A percentile compares a stretch with the other conserved stretches of the same genome.
phyloP scores from a whole-genome alignment of 2,113 vertebrate genomes.

The Lonchura striata region DNA sequence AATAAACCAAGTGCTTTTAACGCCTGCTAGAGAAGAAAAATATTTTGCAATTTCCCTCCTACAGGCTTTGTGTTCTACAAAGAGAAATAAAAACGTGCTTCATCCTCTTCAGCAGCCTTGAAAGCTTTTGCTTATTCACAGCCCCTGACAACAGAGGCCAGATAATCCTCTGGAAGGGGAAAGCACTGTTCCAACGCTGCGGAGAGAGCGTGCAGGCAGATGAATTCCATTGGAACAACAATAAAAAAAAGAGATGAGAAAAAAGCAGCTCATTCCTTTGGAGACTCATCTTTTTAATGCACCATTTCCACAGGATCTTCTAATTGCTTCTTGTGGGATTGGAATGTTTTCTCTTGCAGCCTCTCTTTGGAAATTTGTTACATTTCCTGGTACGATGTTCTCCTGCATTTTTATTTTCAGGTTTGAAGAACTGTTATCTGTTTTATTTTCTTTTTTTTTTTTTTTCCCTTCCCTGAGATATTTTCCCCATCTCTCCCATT shows the following conservation, averaged over 20 bases:
- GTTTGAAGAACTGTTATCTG: not conserved
- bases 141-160: conserved; percentile 3
- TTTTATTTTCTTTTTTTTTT: not conserved
- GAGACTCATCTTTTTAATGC: conserved; percentile 54
- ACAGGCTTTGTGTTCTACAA: conserved; percentile 13
- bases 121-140: conserved; percentile 34
- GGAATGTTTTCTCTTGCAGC: not conserved
- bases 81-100: conserved; percentile 45
- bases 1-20: not conserved
- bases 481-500: conserved; percentile 1
- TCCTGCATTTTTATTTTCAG: not conserved
- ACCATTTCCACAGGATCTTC: conserved; percentile 41
- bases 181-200: not conserved
- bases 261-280: not conserved
- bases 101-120: conserved; percentile 1
- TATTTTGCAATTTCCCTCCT: conserved; percentile 50
- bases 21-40: not conserved
- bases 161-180: not conserved
- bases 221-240: not conserved
- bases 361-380: not conserved
- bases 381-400: not conserved
- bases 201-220: not conserved
- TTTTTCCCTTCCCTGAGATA: not conserved
- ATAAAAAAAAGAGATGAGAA: not conserved
- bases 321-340: conserved; percentile 60